These are phyloP conservation scores for Enteromius thamalakanensis DNA, from an alignment of 2,797 vertebrate species.

Conservation along the genomic window DNA sequence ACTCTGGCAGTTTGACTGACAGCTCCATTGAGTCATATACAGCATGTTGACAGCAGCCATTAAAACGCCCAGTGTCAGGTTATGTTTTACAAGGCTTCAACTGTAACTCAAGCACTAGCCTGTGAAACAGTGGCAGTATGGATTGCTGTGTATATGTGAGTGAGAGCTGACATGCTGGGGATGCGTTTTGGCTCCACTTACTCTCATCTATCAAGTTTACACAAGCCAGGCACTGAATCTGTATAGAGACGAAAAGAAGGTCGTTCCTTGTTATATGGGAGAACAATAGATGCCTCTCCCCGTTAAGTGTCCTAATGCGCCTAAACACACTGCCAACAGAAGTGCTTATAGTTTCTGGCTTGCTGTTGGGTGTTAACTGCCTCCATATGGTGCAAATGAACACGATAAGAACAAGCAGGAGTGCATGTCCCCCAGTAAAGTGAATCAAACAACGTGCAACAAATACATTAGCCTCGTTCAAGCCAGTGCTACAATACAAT, in stretches of 20 bases:
- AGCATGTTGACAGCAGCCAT: conserved; percentile 27
- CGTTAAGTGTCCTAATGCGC: not conserved
- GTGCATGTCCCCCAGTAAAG: not conserved
- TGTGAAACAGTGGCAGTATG: conserved; percentile 28
- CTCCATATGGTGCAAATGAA: not conserved
- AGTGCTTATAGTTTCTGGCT: conserved; percentile 11
- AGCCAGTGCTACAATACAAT: not conserved
- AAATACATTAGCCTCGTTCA: not conserved
- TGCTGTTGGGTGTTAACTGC: not conserved
- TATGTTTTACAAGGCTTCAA: conserved; percentile 26
- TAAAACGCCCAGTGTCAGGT: conserved; percentile 4
- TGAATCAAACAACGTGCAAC: not conserved
- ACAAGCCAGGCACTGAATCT: conserved; percentile 16
- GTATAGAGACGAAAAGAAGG: conserved; percentile 2
- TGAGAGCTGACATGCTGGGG: conserved; percentile 11
- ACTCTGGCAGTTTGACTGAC: not conserved
- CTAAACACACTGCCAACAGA: conserved; percentile 9
- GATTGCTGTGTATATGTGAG: conserved; percentile 26
- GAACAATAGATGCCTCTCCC: not conserved
- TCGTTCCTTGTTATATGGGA: not conserved
- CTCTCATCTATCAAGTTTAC: conserved; percentile 15
- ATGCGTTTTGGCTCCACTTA: not conserved
- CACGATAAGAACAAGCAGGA: not conserved
- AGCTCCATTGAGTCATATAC: conserved; percentile 18
- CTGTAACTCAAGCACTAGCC: conserved; percentile 17